Evolutionary conservation across 2,888 invertebrate genomes (phyloP), one percentile per base, ranked within the genome.

Genomic region (Eristalis pertinax): DNA sequence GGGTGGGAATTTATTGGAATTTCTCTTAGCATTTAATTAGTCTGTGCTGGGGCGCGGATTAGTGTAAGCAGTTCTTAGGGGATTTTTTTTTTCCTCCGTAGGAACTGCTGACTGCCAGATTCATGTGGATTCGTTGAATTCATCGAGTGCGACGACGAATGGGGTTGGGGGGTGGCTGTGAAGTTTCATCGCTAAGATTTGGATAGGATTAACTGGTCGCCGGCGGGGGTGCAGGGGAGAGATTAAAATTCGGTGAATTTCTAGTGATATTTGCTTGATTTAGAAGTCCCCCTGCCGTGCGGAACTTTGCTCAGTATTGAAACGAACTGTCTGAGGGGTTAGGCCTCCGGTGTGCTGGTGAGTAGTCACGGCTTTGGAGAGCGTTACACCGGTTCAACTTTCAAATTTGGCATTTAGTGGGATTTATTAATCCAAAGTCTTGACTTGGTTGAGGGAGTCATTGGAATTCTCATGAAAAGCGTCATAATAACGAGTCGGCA

Each of bases 21-120:
- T 69, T 56, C 19, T 24, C 56, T 35, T 64, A 62, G 35, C 22
- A 84, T 80, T 77, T 84, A 70, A 80, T 74, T 69, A 58, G 68
- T 64, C 58, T 73, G 35, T 35, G 24, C 32, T 3, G 11, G 11
- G 19, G 13, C 13, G 64, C 29, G 38, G 38, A 63, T 63, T 26
- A 38, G 15, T 63, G 19, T 50, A 7, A n/a, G 35, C 35, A 29
- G 24, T 38, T 26, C 69, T 78, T 38, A 78, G 56, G 29, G 64
- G 83, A 78, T 32, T 32, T 32, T 10, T 73, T 78, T 43, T 10
- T 73, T 78, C 35, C 41, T 38, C 72, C 64, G 58, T 73, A 83
- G 63, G 7, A 78, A 73, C 50, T 83, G 78, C 56, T 72, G 73
- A 67, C 56, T 50, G 50, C 56, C 75, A 19, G 38, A 75, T 65